phyloP scores from a whole-genome alignment of 2,888 invertebrate genomes.

The Deilephila porcellus region DNA sequence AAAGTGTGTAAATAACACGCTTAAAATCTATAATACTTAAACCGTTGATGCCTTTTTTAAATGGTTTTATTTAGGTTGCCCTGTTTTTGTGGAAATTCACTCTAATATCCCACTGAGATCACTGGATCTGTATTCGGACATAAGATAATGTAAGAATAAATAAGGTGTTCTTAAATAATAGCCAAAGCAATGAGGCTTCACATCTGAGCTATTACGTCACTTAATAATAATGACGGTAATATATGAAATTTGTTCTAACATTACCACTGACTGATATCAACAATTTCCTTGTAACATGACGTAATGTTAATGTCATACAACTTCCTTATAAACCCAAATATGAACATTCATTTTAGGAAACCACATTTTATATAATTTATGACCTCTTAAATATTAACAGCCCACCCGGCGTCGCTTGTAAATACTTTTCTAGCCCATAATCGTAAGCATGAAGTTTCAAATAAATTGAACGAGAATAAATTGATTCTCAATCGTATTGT shows the following conservation, averaged over 20 bases:
- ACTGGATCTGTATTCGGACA: too few species aligned
- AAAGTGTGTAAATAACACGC: too few species aligned
- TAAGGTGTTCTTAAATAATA: background rate
- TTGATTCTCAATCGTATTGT: too few species aligned
- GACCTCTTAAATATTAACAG: background rate
- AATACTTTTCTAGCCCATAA: too few species aligned
- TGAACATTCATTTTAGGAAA: background rate
- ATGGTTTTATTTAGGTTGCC: too few species aligned
- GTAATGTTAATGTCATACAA: background rate
- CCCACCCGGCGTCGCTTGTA: background rate
- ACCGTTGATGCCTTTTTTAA: too few species aligned
- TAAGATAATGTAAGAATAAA: too few species aligned
- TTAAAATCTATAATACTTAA: too few species aligned
- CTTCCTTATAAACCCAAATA: slow-evolving; percentile 8
- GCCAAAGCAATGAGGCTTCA: background rate
- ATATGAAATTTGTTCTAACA: background rate
- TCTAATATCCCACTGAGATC: too few species aligned
- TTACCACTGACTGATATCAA: slow-evolving; percentile 12
- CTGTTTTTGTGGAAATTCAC: too few species aligned
- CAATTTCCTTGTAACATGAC: background rate
- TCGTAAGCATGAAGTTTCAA: too few species aligned
- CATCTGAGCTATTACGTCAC: background rate
- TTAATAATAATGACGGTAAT: background rate
- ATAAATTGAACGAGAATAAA: too few species aligned
- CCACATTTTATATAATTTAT: background rate